Conservation (phyloP, 2,113 vertebrate genomes). For the Hippoglossus stenolepis region DNA sequence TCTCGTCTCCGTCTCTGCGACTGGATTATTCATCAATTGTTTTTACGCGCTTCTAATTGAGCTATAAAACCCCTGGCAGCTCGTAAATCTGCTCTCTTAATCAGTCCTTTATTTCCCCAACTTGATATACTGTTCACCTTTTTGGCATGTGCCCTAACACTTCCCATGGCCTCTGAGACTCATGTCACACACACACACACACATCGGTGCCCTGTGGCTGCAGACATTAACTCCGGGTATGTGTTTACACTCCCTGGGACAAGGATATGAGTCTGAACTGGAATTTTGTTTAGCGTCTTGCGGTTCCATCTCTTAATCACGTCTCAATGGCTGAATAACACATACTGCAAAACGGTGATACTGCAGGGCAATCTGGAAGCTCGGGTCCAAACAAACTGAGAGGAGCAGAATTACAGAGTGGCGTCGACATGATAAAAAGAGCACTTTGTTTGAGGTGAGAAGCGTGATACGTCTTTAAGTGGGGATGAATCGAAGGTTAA, state of each 20-base stretch:
- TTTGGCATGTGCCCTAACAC: conserved; percentile 50
- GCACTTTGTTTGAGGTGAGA: conserved; percentile 20
- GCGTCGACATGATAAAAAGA: background rate
- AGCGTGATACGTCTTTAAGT: background rate
- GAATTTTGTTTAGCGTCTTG: conserved; percentile 68
- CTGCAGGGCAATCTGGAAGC: conserved; percentile 31
- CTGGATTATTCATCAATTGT: conserved; percentile 52
- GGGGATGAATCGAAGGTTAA: conserved; percentile 6
- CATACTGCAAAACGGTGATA: conserved; percentile 39
- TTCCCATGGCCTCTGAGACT: conserved; percentile 51
- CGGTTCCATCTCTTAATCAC: conserved; percentile 68
- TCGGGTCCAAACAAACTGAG: conserved; percentile 46
- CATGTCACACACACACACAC: conserved; percentile 44
- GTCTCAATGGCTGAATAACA: conserved; percentile 43
- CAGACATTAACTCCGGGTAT: conserved; percentile 58
- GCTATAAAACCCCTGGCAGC: conserved; percentile 59
- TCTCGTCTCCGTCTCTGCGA: background rate
- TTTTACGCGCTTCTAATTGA: conserved; percentile 62
- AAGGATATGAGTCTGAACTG: conserved; percentile 68
- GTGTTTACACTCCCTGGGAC: conserved; percentile 71
- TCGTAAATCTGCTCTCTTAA: conserved; percentile 72
- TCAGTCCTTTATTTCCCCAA: conserved; percentile 62
- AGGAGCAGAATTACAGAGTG: conserved; percentile 29
- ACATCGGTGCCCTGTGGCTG: conserved; percentile 45
- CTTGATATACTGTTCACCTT: conserved; percentile 55